phyloP scores from a whole-genome alignment of 2,888 invertebrate species.

The Ormia ochracea region DNA sequence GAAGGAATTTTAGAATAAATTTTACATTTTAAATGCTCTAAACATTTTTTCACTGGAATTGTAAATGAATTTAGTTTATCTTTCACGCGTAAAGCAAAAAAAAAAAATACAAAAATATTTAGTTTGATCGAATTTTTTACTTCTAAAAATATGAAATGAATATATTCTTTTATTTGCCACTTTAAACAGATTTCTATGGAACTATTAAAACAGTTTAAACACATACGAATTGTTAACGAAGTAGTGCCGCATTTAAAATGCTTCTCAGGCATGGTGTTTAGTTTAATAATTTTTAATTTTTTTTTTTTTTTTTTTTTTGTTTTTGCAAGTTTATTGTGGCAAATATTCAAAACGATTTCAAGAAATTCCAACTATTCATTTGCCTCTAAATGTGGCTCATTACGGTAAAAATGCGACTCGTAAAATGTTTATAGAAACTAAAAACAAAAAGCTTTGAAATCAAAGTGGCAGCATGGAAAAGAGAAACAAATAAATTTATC shows the following conservation, averaged over 20 bases:
- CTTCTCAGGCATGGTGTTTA: conserved; percentile 14
- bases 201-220: conserved; percentile 7
- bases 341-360: conserved; percentile 52
- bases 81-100: not conserved
- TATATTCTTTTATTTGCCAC: not conserved
- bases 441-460: not conserved
- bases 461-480: conserved; percentile 3
- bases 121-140: conserved; percentile 22
- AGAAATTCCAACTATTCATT: conserved; percentile 53
- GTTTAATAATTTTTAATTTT: not conserved
- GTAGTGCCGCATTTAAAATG: conserved; percentile 33
- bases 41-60: conserved; percentile 8
- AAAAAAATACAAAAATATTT: not conserved
- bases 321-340: conserved; percentile 20
- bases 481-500: not conserved
- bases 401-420: conserved; percentile 59
- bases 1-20: not conserved
- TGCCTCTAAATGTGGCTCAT: conserved; percentile 54
- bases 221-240: not conserved
- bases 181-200: conserved; percentile 38
- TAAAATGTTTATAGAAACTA: conserved; percentile 12
- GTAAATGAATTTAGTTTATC: conserved; percentile 1
- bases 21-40: conserved; percentile 4
- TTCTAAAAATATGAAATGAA: not conserved
- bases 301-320: not conserved